These are phyloP conservation scores for Dryadula phaetusa DNA, from an alignment of 2,888 invertebrate genomes.

Conservation along the genomic window DNA sequence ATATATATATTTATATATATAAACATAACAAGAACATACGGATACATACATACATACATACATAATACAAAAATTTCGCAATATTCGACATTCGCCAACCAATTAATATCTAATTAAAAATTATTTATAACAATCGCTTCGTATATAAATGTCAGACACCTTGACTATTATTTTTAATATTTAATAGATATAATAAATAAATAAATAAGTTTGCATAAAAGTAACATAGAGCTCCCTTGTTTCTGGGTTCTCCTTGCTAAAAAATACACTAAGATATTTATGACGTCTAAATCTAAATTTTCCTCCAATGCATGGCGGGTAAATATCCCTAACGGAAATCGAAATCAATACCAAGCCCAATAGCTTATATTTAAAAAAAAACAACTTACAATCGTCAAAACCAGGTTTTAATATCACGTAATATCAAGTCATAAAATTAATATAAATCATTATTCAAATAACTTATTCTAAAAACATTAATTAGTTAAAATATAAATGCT, in stretches of 20 bases:
- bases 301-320: background rate
- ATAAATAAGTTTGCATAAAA: too few species aligned
- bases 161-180: background rate
- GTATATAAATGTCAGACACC: conserved; percentile 1
- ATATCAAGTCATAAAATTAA: conserved; percentile 29
- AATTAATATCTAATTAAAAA: conserved; percentile 23
- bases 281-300: background rate
- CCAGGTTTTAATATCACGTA: conserved; percentile 35
- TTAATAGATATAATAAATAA: background rate
- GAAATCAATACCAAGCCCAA: background rate
- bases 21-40: too few species aligned
- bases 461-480: conserved; percentile 38
- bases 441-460: conserved; percentile 30
- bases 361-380: background rate
- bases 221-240: too few species aligned
- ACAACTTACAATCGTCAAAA: conserved; percentile 22
- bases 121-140: conserved; percentile 16
- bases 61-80: background rate
- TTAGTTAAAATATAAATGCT: conserved; percentile 52
- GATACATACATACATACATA: background rate
- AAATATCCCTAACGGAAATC: background rate
- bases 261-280: too few species aligned
- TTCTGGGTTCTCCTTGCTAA: background rate
- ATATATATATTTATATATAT: conserved; percentile 1
- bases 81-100: conserved; percentile 31